Evolutionary conservation across 2,113 vertebrate species (phyloP).

Genomic region (Willisornis vidua): DNA sequence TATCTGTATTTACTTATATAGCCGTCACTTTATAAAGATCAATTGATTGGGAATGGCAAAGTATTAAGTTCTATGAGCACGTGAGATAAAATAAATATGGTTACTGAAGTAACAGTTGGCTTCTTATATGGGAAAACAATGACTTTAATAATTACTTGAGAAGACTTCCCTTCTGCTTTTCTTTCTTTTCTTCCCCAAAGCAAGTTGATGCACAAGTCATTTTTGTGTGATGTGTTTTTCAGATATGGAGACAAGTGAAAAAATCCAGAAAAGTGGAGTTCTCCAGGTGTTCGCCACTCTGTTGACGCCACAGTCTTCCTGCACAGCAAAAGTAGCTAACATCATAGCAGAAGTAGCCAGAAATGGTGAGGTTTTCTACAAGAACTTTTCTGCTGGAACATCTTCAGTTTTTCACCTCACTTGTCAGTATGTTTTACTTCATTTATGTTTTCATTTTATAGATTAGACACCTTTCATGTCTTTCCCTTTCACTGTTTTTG

Average conservation of each 20-base stretch:
- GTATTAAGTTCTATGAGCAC: not conserved
- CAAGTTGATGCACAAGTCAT: constrained; percentile 11
- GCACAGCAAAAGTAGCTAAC: constrained; percentile 95
- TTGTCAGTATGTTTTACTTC: constrained; percentile 81
- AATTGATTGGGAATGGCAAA: not conserved
- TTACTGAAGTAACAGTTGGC: not conserved
- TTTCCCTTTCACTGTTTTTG: constrained; percentile 37
- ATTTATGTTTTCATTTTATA: constrained; percentile 81
- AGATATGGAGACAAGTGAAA: constrained; percentile 93
- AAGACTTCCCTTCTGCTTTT: not conserved
- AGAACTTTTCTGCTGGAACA: constrained; percentile 81
- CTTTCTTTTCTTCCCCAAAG: not conserved
- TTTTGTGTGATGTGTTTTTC: constrained; percentile 65
- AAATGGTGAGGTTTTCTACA: constrained; percentile 91
- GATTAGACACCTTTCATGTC: constrained; percentile 59
- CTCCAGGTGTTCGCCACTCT: constrained; percentile 87
- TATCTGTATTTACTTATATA: not conserved
- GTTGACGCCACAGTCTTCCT: constrained; percentile 86
- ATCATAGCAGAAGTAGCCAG: constrained; percentile 98
- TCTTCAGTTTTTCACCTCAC: constrained; percentile 82
- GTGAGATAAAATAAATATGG: not conserved
- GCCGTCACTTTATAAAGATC: not conserved
- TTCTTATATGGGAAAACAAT: not conserved
- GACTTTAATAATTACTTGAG: not conserved
- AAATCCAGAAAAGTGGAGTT: constrained; percentile 91